phyloP scores from a whole-genome alignment of 2,113 vertebrate genomes.

The Onychostoma macrolepis region DNA sequence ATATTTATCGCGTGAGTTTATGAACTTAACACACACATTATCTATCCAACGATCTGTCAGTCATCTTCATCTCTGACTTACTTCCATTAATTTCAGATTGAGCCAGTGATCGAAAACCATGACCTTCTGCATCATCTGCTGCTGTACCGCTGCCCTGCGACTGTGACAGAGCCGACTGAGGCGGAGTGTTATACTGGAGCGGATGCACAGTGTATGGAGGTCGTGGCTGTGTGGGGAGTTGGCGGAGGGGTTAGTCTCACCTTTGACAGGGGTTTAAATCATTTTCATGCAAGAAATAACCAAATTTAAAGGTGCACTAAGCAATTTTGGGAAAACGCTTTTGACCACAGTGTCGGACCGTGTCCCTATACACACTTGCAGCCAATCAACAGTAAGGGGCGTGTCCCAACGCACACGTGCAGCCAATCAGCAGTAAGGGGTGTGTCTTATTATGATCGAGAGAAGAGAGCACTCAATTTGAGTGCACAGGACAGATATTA shows the following conservation, averaged over 20 bases:
- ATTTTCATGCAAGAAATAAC: background rate
- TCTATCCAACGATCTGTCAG: background rate
- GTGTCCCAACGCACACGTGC: too few species aligned
- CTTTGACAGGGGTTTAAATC: background rate
- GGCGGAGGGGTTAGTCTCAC: constrained; percentile 80
- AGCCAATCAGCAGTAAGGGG: too few species aligned
- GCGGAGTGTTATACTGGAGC: constrained; percentile 60
- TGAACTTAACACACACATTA: background rate
- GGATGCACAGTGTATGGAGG: constrained; percentile 66
- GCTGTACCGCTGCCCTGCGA: constrained; percentile 75
- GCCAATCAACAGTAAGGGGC: too few species aligned
- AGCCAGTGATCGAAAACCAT: constrained; percentile 68
- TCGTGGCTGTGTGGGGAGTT: constrained; percentile 78
- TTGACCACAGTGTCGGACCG: too few species aligned
- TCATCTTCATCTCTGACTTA: background rate
- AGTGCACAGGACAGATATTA: too few species aligned
- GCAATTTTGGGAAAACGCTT: too few species aligned
- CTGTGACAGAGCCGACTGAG: constrained; percentile 62
- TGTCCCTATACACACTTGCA: too few species aligned
- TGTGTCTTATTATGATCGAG: too few species aligned
- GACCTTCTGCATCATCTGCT: constrained; percentile 81
- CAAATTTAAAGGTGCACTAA: too few species aligned
- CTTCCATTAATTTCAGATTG: constrained; percentile 68
- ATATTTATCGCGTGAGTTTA: constrained; percentile 74
- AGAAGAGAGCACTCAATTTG: too few species aligned